Conservation (phyloP, 1,140 invertebrate species). For the Atopsyche davidsoni region DNA sequence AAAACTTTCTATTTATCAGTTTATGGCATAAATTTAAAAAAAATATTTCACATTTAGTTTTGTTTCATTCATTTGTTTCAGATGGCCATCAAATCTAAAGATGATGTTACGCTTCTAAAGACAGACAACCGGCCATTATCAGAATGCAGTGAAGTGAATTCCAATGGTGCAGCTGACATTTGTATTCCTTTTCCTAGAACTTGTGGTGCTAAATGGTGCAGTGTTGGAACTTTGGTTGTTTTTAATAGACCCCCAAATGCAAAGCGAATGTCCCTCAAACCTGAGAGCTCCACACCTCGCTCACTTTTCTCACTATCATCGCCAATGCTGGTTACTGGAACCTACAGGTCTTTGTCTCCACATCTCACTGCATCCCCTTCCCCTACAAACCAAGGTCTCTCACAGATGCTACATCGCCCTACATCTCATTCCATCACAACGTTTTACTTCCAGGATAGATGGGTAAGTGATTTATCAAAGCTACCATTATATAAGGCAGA, state of each 20-base stretch:
- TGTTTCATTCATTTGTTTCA: conserved; percentile 28
- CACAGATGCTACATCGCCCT: conserved; percentile 41
- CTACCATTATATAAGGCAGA: not conserved
- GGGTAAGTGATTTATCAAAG: conserved; percentile 36
- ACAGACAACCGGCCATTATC: conserved; percentile 40
- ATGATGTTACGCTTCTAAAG: conserved; percentile 43
- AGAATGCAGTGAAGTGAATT: conserved; percentile 39
- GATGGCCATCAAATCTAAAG: conserved; percentile 46
- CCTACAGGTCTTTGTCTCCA: conserved; percentile 43
- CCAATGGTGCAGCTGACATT: conserved; percentile 63
- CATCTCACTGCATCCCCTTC: conserved; percentile 49
- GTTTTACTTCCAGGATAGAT: conserved; percentile 76
- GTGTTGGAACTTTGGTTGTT: conserved; percentile 74
- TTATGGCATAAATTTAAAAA: no score
- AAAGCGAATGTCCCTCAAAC: conserved; percentile 60
- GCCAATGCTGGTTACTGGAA: conserved; percentile 36
- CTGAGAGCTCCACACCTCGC: conserved; percentile 64
- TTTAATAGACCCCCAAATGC: conserved; percentile 76
- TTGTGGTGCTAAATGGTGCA: conserved; percentile 88
- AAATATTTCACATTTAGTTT: not conserved
- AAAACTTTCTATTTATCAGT: conserved; percentile 1
- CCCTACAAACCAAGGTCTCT: conserved; percentile 42
- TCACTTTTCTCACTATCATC: conserved; percentile 45
- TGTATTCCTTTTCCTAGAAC: conserved; percentile 91
- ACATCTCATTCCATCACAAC: conserved; percentile 54